Evolutionary conservation across 2,888 invertebrate genomes (phyloP).

Genomic region (Xiphydria camelus): DNA sequence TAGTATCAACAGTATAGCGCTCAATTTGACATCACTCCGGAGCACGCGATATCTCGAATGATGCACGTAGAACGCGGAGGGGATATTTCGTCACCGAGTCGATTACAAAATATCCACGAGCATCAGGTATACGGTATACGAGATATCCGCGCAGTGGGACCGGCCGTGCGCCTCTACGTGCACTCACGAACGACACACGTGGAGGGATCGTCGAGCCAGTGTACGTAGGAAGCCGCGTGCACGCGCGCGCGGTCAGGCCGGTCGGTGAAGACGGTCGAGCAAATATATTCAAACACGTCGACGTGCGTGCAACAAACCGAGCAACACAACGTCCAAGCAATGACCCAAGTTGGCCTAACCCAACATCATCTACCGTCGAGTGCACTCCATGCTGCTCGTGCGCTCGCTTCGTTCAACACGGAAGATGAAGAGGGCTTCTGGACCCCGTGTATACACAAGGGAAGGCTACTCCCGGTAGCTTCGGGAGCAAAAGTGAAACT

Average conservation of each 20-base stretch:
- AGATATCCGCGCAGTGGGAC: too few species aligned
- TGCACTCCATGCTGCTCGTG: constrained; percentile 32
- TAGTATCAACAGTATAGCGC: too few species aligned
- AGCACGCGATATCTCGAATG: too few species aligned
- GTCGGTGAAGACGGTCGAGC: constrained; percentile 19
- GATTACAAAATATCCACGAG: too few species aligned
- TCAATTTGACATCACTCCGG: too few species aligned
- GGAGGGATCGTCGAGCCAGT: constrained; percentile 13
- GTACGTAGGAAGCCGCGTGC: constrained; percentile 5
- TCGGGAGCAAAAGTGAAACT: constrained; percentile 14
- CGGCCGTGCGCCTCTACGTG: too few species aligned
- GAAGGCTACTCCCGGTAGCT: constrained; percentile 9
- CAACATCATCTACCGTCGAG: constrained; percentile 26
- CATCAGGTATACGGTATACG: too few species aligned
- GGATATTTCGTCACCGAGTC: too few species aligned
- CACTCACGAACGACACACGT: too few species aligned
- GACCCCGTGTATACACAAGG: background rate
- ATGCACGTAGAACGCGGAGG: too few species aligned
- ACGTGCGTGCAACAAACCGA: constrained; percentile 24
- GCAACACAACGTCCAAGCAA: constrained; percentile 17
- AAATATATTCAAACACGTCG: constrained; percentile 45
- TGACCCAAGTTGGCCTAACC: constrained; percentile 24
- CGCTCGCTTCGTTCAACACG: constrained; percentile 2
- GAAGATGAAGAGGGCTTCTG: constrained; percentile 10
- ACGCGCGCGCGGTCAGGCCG: constrained; percentile 7